A percentile compares a stretch with the other conserved stretches of the same genome.
phyloP scores from a whole-genome alignment of 2,797 vertebrate species.

The Astyanax mexicanus region DNA sequence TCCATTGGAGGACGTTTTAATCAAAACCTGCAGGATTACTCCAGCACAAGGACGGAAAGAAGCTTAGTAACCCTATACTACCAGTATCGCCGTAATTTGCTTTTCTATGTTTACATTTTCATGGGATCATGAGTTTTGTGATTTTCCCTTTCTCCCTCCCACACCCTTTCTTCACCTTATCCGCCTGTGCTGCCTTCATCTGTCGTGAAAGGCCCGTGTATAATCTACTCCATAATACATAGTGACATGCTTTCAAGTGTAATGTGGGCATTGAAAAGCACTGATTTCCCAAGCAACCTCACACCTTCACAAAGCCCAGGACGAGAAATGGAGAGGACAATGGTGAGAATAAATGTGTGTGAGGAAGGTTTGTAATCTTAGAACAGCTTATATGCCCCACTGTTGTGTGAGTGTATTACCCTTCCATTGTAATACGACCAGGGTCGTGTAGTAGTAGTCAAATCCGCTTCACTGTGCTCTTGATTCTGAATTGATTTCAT shows the following conservation, averaged over 20 bases:
- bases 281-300: constrained; percentile 39
- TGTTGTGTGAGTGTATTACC: constrained; percentile 1
- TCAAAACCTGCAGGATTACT: constrained; percentile 48
- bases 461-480: background rate
- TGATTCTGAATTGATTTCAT: too few relatives aligned
- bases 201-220: constrained; percentile 8
- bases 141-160: background rate
- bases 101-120: constrained; percentile 43
- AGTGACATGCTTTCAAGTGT: constrained; percentile 14
- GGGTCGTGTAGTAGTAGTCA: background rate
- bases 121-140: constrained; percentile 16
- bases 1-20: constrained; percentile 47
- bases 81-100: constrained; percentile 48
- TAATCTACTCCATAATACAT: constrained; percentile 39
- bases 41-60: constrained; percentile 45
- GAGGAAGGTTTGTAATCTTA: constrained; percentile 34
- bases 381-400: constrained; percentile 2
- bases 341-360: constrained; percentile 16
- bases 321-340: constrained; percentile 3
- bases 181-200: constrained; percentile 20
- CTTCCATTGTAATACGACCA: background rate
- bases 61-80: constrained; percentile 51
- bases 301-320: constrained; percentile 28
- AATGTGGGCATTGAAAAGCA: constrained; percentile 19
- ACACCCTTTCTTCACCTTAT: background rate